Evolutionary conservation across 2,797 vertebrate genomes (phyloP).

Genomic region (Dermochelys coriacea): DNA sequence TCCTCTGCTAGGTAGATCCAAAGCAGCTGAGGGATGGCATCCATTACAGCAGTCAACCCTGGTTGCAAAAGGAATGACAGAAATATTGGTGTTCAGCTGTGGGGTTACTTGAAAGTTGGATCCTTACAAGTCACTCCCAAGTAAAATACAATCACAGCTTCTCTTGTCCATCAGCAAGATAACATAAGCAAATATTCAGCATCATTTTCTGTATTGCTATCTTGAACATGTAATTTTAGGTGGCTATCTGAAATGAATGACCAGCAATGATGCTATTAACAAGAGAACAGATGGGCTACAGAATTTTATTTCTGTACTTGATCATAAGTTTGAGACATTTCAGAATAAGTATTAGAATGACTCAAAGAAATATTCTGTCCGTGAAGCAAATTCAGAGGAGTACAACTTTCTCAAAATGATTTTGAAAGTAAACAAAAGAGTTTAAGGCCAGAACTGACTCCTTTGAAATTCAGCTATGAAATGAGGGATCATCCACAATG

Average conservation of each 20-base stretch:
- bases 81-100: not conserved
- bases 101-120: not conserved
- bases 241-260: not conserved
- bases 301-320: conserved; percentile 35
- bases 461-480: not conserved
- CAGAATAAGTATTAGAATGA: conserved; percentile 27
- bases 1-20: rapidly evolving
- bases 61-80: not conserved
- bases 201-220: not conserved
- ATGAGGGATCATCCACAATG: not conserved
- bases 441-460: conserved; percentile 56
- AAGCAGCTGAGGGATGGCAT: not conserved
- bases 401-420: not conserved
- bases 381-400: conserved; percentile 31
- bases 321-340: conserved; percentile 21
- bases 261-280: not conserved
- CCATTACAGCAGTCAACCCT: not conserved
- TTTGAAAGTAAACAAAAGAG: conserved; percentile 71
- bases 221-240: not conserved
- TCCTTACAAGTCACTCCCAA: not conserved
- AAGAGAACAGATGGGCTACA: not conserved
- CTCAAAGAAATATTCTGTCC: conserved; percentile 50
- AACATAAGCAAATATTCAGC: not conserved
- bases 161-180: not conserved
- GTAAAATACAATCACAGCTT: not conserved